phyloP scores from a whole-genome alignment of 2,797 vertebrate genomes.

The Heterohyrax brucei region DNA sequence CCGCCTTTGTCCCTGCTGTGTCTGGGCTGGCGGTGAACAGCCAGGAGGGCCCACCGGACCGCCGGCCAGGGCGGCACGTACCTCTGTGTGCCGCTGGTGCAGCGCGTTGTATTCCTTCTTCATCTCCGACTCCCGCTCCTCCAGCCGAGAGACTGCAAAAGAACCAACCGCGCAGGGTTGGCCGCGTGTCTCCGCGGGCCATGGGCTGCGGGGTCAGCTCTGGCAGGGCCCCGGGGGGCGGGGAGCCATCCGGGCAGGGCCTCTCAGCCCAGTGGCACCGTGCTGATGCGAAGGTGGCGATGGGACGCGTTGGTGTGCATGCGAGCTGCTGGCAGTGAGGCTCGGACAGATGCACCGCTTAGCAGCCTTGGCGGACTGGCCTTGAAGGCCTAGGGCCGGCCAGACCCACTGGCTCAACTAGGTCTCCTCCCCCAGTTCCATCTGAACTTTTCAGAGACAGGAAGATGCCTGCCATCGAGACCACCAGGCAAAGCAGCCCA shows the following conservation, averaged over 20 bases:
- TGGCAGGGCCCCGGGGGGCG: not conserved
- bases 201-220: not conserved
- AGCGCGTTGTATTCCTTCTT: conserved; percentile 99
- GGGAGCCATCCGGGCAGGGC: no score
- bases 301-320: no score
- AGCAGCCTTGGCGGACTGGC: not conserved
- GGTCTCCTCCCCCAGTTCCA: not conserved
- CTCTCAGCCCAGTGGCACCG: no score
- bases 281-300: no score
- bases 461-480: not conserved
- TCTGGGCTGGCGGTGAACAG: not conserved
- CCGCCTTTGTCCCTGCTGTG: not conserved
- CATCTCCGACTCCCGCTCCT: conserved; percentile 98
- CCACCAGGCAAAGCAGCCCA: no score
- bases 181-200: no score
- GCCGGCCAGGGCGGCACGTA: conserved; percentile 75
- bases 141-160: conserved; percentile 95
- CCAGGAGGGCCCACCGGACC: not conserved
- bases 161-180: not conserved
- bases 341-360: no score
- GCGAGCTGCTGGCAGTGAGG: no score
- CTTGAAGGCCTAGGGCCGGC: not conserved
- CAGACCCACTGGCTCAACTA: not conserved
- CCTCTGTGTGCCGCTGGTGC: conserved; percentile 99
- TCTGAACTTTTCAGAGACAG: not conserved